Evolutionary conservation across 2,113 vertebrate species (phyloP), one percentile per base, ranked within the genome.

Genomic region (Micronycteris hirsuta): DNA sequence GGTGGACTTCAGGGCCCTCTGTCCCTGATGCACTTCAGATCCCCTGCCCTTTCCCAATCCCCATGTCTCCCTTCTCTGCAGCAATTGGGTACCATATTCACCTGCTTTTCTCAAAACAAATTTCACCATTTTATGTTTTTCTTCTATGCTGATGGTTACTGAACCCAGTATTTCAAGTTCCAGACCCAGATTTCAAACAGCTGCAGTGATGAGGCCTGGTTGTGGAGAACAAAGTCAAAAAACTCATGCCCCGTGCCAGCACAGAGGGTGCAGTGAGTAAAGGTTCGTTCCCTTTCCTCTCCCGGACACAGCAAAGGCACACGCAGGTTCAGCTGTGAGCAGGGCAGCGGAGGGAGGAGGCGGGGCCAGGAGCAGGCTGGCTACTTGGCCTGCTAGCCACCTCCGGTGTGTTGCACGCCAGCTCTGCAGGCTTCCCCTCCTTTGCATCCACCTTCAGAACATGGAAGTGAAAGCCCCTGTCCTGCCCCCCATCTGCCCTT

Each of bases 391-490:
- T 17, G 41, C 9, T 49, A 38, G 58, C 33, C 3, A 4, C 41
- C 17, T 68, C 41, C 0, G 3, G 2, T 56, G 82, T 20, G 43
- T 43, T 63, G 41, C 33, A 41, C 0, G 33, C 7, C 36, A 22
- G 15, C 5, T 22, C 22, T 41, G 15, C 1, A 5, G 17, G 12
- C 52, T 76, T 47, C 38, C 7, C 17, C 41, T 68, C 41, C 22
- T 89, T 91, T 93, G 61, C 78, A 47, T 47, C 65, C 28, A 4
- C 47, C 12, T 16, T 58, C 20, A 47, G 45, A 89, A 93, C 14
- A 36, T 26, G 45, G 87, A 96, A 91, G 84, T 92, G 84, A 96
- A 86, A 82, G 20, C 5, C 31, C 9, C 1, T n/a, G 26, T 56
- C 31, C 43, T 15, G 47, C 3, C 20, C 93, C n/a, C 24, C 24